Evolutionary conservation across 2,113 vertebrate genomes (phyloP).

Genomic region (Cichladusa arquata): DNA sequence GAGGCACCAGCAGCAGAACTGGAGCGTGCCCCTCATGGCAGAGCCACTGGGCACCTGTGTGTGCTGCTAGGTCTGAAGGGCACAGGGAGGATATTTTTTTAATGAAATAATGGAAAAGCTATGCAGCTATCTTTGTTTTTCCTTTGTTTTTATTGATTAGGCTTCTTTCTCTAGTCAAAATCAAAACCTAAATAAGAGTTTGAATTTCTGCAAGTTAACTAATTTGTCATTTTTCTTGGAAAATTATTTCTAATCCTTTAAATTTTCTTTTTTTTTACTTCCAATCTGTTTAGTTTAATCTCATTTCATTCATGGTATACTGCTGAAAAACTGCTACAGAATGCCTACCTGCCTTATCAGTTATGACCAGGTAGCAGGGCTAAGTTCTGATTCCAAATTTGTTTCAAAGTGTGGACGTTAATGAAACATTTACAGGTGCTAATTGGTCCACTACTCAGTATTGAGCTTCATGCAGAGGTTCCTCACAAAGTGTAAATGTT

Average conservation of each 20-base stretch:
- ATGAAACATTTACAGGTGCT: neutral
- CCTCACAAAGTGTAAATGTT: neutral
- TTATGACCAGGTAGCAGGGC: neutral
- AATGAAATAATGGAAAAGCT: neutral
- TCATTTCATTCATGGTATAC: neutral
- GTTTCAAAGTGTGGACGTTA: neutral
- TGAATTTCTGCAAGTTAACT: neutral
- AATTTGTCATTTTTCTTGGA: neutral
- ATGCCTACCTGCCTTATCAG: neutral
- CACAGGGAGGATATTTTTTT: neutral
- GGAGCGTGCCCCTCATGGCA: rapidly evolving
- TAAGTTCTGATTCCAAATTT: neutral
- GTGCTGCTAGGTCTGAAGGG: neutral
- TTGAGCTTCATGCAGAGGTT: neutral
- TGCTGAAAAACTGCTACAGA: neutral
- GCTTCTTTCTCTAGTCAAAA: neutral
- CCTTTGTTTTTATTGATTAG: neutral
- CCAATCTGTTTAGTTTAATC: neutral
- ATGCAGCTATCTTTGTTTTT: neutral
- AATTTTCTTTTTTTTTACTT: neutral
- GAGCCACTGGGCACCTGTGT: neutral
- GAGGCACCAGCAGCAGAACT: neutral
- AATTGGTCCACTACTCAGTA: neutral
- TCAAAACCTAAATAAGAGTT: neutral
- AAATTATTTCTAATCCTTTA: neutral